Evolutionary conservation across 23 tunicate genomes (phyloP).

Genomic region (Corella eumyota): DNA sequence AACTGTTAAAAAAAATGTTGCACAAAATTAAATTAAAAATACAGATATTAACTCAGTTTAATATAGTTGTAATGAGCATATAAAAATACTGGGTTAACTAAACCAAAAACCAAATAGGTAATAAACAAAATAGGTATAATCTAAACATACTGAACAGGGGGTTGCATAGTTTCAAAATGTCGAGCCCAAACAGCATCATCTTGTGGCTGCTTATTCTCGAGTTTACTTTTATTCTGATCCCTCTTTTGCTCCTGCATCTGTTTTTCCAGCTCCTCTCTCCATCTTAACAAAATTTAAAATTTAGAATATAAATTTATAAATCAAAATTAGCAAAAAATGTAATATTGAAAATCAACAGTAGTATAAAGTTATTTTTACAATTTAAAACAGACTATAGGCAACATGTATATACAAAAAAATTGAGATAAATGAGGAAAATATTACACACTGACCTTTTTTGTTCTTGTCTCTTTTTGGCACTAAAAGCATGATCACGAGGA

Average conservation of each 20-base stretch:
- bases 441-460: slow-evolving; percentile 39
- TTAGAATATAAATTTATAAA: no score
- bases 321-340: neutral
- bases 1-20: no score
- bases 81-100: no score
- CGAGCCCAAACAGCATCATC: slow-evolving; percentile 45
- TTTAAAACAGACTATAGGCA: no score
- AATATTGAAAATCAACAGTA: neutral
- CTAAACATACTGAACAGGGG: slow-evolving; percentile 3
- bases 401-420: no score
- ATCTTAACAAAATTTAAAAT: slow-evolving; percentile 30
- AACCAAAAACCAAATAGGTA: neutral
- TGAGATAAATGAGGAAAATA: no score
- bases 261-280: slow-evolving; percentile 71
- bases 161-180: slow-evolving; percentile 86
- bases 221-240: slow-evolving; percentile 2
- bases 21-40: no score
- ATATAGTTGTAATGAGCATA: no score
- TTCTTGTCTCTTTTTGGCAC: slow-evolving; percentile 71
- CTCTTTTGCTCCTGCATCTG: slow-evolving; percentile 41
- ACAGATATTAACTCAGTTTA: no score
- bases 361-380: no score
- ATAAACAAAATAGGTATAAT: neutral
- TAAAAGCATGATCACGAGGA: slow-evolving; percentile 62
- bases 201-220: neutral